phyloP scores from a whole-genome alignment of 1,140 invertebrate genomes.

The Mesaphorura yosii region DNA sequence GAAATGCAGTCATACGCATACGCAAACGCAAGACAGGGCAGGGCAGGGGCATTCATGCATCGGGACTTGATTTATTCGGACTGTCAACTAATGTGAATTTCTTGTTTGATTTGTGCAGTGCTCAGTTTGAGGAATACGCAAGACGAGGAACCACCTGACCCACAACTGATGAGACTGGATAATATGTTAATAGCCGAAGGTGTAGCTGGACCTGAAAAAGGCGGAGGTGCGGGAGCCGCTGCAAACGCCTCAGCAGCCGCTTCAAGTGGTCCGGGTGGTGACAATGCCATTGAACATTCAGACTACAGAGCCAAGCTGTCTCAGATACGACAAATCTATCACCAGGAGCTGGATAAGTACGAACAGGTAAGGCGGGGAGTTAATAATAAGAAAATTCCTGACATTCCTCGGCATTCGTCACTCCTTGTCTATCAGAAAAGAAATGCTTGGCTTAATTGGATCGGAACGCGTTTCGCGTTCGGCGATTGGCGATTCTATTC shows the following conservation, averaged over 20 bases:
- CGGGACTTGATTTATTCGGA: too few species aligned
- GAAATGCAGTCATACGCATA: too few species aligned
- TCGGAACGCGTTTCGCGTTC: too few species aligned
- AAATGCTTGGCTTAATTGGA: neutral
- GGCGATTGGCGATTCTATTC: too few species aligned
- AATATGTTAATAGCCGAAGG: conserved; percentile 99
- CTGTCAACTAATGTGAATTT: conserved; percentile 4
- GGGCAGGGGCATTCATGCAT: too few species aligned
- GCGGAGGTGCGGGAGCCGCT: conserved; percentile 79
- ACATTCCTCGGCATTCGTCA: too few species aligned
- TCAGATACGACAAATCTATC: conserved; percentile 98
- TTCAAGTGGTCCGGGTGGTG: conserved; percentile 48
- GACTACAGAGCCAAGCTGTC: conserved; percentile 97
- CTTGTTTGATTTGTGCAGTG: conserved; percentile 50
- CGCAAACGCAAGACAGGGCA: too few species aligned
- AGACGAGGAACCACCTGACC: conserved; percentile 97
- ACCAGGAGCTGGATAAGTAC: conserved; percentile 98
- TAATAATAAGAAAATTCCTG: neutral
- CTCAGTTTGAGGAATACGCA: conserved; percentile 90
- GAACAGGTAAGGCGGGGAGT: conserved; percentile 62
- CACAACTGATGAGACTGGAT: conserved; percentile 95
- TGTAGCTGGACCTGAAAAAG: conserved; percentile 94
- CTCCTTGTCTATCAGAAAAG: too few species aligned
- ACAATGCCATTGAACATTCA: conserved; percentile 96
- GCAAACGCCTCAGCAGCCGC: conserved; percentile 77